Percentiles rank a stretch among this genome's conserved stretches.
These are phyloP conservation scores for Orthosia incerta DNA, from an alignment of 2,888 invertebrate species.

Conservation along the genomic window DNA sequence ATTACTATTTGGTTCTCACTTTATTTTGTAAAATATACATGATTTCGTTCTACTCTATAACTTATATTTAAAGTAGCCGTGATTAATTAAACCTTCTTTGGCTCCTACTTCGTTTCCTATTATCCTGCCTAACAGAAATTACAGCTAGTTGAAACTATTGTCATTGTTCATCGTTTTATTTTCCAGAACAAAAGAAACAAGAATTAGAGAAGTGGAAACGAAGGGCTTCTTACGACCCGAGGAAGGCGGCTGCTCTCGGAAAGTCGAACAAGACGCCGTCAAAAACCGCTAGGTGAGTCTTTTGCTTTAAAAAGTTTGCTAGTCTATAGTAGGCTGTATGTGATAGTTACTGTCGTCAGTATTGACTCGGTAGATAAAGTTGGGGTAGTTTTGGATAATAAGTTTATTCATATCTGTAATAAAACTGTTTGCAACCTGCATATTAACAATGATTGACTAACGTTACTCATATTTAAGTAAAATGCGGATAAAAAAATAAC, in stretches of 20 bases:
- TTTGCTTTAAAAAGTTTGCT: neutral
- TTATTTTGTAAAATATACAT: too few relatives aligned
- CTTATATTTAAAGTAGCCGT: too few relatives aligned
- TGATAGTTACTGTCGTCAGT: constrained; percentile 1
- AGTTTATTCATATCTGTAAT: neutral
- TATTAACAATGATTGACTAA: constrained; percentile 21
- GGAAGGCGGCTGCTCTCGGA: constrained; percentile 88
- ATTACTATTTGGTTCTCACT: neutral
- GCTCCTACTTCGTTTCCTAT: too few relatives aligned
- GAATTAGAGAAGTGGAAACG: constrained; percentile 99
- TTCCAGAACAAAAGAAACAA: constrained; percentile 92
- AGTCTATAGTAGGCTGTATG: constrained; percentile 46
- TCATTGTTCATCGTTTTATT: neutral
- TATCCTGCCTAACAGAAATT: too few relatives aligned
- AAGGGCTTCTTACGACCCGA: constrained; percentile 98
- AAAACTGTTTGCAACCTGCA: neutral
- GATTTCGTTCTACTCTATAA: too few relatives aligned
- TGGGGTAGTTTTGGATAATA: constrained; percentile 8
- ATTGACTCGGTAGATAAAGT: neutral
- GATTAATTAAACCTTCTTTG: too few relatives aligned
- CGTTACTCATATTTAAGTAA: too few relatives aligned
- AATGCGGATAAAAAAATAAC: neutral
- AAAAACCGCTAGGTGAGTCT: constrained; percentile 81
- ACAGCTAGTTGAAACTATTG: too few relatives aligned
- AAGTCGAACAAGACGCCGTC: constrained; percentile 79